A percentile compares a stretch with the other conserved stretches of the same genome.
phyloP scores from a whole-genome alignment of 2,113 vertebrate genomes.

The Catharus fuscescens region DNA sequence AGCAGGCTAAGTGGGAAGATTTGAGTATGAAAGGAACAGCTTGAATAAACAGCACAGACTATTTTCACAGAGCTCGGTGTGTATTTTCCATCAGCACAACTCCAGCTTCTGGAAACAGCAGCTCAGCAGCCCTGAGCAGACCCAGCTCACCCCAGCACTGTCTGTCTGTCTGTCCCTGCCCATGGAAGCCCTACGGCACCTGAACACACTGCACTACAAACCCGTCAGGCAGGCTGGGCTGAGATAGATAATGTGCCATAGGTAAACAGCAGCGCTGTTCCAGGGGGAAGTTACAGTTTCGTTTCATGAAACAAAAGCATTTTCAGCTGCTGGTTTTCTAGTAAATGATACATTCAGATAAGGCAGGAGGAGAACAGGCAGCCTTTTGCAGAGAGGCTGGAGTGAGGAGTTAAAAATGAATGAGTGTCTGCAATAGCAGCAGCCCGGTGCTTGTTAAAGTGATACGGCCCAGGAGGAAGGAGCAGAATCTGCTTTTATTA shows the following conservation, averaged over 20 bases:
- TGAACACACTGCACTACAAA: background rate
- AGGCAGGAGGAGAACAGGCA: background rate
- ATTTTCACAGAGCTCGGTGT: fast-evolving
- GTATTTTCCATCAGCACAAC: background rate
- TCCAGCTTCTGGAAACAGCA: background rate
- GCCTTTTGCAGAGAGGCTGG: background rate
- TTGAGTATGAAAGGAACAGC: background rate
- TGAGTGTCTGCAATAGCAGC: background rate
- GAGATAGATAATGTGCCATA: fast-evolving
- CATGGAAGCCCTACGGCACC: background rate
- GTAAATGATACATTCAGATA: background rate
- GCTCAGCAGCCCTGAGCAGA: background rate
- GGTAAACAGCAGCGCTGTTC: background rate
- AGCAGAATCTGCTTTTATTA: slow-evolving; percentile 19
- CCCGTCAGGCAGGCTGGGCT: background rate
- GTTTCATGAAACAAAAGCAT: background rate
- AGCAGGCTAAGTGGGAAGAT: background rate
- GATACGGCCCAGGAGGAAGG: background rate
- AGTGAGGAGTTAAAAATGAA: slow-evolving; percentile 28
- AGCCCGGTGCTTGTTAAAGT: background rate
- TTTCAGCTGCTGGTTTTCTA: background rate
- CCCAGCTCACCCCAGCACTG: background rate
- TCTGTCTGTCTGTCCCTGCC: background rate
- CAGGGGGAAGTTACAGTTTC: background rate
- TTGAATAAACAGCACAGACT: background rate